Evolutionary conservation across 37 sponge, comb jelly and placozoan species (phyloP).

Genomic region (Spongilla lacustris): DNA sequence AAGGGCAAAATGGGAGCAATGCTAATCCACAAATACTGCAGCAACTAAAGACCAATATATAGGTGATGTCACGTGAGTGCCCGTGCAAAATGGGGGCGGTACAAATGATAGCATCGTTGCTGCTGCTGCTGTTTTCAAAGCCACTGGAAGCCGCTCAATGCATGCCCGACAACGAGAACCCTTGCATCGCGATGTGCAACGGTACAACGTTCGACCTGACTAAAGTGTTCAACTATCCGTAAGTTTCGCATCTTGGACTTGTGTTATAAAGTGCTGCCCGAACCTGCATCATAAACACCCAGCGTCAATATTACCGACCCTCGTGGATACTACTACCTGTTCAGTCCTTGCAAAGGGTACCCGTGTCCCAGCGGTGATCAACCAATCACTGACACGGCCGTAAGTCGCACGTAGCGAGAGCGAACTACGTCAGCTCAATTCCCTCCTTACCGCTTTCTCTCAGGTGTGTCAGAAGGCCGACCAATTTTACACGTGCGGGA

Average conservation of each 20-base stretch:
- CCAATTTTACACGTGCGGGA: constrained; percentile 34
- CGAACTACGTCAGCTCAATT: neutral
- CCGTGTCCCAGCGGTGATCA: constrained; percentile 11
- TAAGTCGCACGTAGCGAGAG: neutral
- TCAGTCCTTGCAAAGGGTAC: constrained; percentile 26
- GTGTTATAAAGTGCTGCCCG: neutral
- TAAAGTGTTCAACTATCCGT: constrained; percentile 46
- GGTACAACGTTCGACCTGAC: constrained; percentile 45
- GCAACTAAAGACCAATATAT: too few species aligned
- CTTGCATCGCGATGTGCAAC: constrained; percentile 40
- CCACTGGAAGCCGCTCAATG: constrained; percentile 28
- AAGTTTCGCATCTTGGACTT: neutral
- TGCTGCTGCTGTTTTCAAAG: neutral
- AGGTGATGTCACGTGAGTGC: neutral
- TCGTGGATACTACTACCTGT: constrained; percentile 13
- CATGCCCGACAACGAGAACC: constrained; percentile 9
- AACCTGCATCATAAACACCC: neutral
- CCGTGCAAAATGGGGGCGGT: neutral
- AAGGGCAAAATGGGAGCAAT: too few species aligned
- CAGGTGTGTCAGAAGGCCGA: constrained; percentile 54
- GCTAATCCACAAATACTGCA: too few species aligned
- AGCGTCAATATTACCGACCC: constrained; percentile 30
- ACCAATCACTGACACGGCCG: constrained; percentile 21
- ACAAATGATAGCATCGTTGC: neutral
- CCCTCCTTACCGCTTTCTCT: neutral